Base-by-base conservation (phyloP, 2,888 invertebrate species). In the Dioctria linearis region DNA sequence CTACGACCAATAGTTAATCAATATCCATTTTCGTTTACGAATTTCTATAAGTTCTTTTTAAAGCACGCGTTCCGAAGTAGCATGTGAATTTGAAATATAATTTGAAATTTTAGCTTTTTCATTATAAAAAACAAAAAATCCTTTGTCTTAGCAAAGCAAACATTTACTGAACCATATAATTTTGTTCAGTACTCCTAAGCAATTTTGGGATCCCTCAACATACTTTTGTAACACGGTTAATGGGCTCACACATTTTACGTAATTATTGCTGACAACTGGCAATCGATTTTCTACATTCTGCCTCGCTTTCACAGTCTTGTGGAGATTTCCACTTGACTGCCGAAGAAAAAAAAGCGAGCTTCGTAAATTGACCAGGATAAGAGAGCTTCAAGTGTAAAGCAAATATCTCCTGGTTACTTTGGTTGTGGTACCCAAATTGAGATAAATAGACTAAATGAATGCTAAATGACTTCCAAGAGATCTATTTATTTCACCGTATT, bases 371-470 rank as follows among this genome's bases (percentile, higher is more conserved):
- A 25, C 46, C 67, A 46, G 67, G 42, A 5, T 25, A 25, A 25
- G 46, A 6, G n/a, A 25, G 67, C 46, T 46, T 42, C 43, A 4
- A 3, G 40, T 37, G 51, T 39, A 71, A 54, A 54, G 71, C 40
- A 71, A 71, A 71, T 54, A 71, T 71, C n/a, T 25, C 6, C 37
- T 2, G n/a, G 49, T 51, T 11, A 51, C 13, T 9, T 9, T 37
- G 39, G 51, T 51, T 51, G 54, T 39, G 51, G 71, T 71, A 71
- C 54, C 25, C 54, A 71, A 71, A 71, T 71, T 71, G 71, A 71
- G 71, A 71, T 71, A 71, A 71, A 71, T 71, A 71, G 71, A 54
- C 71, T 39, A 71, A 71, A 71, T 71, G 71, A 71, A 71, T 71
- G 71, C 54, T 71, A 51, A 71, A 71, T 71, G 71, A 71, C 71